Evolutionary conservation across 1,140 invertebrate genomes (phyloP), one percentile per base, ranked within the genome.

Genomic region (Antheraea mylitta): DNA sequence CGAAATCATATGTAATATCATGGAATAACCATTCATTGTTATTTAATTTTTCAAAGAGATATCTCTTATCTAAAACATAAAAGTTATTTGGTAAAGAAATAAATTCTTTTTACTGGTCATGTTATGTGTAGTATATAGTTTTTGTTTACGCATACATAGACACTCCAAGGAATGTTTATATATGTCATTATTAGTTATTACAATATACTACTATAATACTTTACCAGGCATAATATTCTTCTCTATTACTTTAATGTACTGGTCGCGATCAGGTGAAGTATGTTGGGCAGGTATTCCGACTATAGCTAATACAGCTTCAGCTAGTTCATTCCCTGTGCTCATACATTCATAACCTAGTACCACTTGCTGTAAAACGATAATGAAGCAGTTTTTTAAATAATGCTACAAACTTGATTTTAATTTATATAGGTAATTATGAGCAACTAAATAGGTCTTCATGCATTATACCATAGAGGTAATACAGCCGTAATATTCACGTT

Each of bases 291-390:
- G 83, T 10, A 90, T 73, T 13, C 88, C 86, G 16, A 73, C 81
- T 16, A 89, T 61, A 0, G 80, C 67, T 4, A 90, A 69, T 0
- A 87, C 53, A 7, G 79, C 66, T 65, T 78, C 79, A 10, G 75
- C 71, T 9, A 89, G 48, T 48, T 78, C 80, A 64, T 73, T 71
- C 3, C 66, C 67, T 9, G 67, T 68, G 11, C 48, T 70, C 6
- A 89, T 37, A 67, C 88, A 89, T 38, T 89, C 87, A 77, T 90
- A 87, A 0, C 87, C 87, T 3, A 89, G 60, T 10, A 85, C 65
- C 7, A 91, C 76, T 75, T 70, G 82, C 89, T 89, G 64, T 45
- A 73, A 60, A 58, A 66, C 8, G 22, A 19, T 9, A 18, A 66
- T 11, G 5, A 37, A 42, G 7, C 7, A 42, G 11, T 42, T 10